A percentile compares a stretch with the other conserved stretches of the same genome.
Evolutionary conservation across 2,888 invertebrate species (phyloP).

Genomic region (Hemicrepidius hirtus): DNA sequence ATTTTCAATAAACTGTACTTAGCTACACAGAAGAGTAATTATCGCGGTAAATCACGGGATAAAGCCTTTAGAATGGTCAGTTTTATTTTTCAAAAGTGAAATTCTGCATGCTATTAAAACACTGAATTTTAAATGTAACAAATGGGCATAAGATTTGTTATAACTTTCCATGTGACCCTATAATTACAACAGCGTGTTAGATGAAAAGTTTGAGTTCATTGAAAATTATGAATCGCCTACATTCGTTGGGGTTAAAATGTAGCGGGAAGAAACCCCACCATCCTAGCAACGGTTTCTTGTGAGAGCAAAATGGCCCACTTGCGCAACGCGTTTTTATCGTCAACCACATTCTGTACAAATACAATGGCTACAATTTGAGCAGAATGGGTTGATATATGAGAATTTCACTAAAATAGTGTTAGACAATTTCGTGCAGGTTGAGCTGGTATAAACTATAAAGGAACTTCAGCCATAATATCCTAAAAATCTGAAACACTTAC

Average conservation of each 20-base stretch:
- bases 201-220: conserved; percentile 3
- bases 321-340: conserved; percentile 29
- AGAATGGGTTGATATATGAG: conserved; percentile 33
- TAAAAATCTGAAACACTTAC: background rate
- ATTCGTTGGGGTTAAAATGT: conserved; percentile 23
- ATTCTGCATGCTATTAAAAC: too few relatives aligned
- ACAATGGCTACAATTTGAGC: conserved; percentile 31
- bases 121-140: too few relatives aligned
- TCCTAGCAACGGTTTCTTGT: conserved; percentile 16
- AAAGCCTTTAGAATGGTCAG: too few relatives aligned
- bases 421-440: conserved; percentile 27
- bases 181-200: background rate
- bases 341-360: conserved; percentile 31
- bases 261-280: conserved; percentile 6
- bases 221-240: conserved; percentile 15
- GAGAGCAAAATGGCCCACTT: conserved; percentile 22
- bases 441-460: background rate
- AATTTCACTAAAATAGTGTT: conserved; percentile 27
- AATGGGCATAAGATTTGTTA: background rate
- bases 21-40: too few relatives aligned
- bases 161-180: background rate
- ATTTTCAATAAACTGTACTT: conserved; percentile 2
- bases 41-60: too few relatives aligned
- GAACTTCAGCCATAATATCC: background rate
- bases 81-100: too few relatives aligned